Percentiles rank a stretch among this genome's conserved stretches.
phyloP scores from a whole-genome alignment of 1,140 invertebrate genomes.

The Sarcophaga bullata region DNA sequence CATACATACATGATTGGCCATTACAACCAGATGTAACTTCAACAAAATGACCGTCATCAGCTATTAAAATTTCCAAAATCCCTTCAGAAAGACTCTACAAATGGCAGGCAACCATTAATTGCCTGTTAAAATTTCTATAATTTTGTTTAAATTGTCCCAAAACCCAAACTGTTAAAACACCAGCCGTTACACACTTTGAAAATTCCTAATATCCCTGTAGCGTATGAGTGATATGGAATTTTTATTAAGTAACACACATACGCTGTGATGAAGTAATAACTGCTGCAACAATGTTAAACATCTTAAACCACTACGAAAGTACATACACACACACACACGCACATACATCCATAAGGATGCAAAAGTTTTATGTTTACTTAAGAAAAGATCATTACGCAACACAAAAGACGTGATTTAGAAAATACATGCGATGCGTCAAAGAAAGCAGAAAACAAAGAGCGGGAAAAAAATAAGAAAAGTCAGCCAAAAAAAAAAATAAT shows the following conservation, averaged over 20 bases:
- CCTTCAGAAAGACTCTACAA: too few relatives aligned
- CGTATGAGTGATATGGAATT: background rate
- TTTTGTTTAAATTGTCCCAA: too few relatives aligned
- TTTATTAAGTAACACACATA: background rate
- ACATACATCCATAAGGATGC: background rate
- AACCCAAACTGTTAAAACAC: too few relatives aligned
- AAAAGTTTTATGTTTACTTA: background rate
- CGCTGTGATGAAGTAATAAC: background rate
- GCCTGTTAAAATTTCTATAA: too few relatives aligned
- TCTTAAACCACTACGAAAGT: background rate
- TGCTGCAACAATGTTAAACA: background rate
- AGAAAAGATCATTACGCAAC: background rate
- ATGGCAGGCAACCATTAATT: too few relatives aligned
- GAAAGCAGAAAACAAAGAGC: background rate
- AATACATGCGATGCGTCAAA: background rate
- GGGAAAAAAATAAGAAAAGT: background rate
- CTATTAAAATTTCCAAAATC: too few relatives aligned
- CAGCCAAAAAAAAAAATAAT: too few relatives aligned
- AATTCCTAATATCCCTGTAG: background rate
- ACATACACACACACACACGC: too few relatives aligned
- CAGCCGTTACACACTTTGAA: background rate
- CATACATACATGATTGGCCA: too few relatives aligned
- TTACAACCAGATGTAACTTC: too few relatives aligned
- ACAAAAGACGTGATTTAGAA: constrained; percentile 1
- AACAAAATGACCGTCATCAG: too few relatives aligned